Percentiles rank a stretch among this genome's conserved stretches.
Conservation (phyloP, 2,797 vertebrate genomes). For the Naso thynnoides region DNA sequence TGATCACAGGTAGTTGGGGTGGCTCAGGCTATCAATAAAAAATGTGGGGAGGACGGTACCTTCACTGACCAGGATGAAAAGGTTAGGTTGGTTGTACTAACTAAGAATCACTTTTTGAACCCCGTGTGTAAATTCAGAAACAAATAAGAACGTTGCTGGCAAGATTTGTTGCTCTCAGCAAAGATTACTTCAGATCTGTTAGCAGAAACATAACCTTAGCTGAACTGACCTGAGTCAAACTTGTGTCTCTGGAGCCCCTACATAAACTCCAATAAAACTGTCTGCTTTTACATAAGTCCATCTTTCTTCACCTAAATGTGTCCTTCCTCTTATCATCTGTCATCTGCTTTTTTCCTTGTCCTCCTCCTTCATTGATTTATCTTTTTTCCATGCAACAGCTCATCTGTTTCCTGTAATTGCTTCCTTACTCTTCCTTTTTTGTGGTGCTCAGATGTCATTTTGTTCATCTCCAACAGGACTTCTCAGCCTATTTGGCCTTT, state of each 20-base stretch:
- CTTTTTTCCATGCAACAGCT: conserved; percentile 8
- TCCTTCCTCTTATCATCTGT: conserved; percentile 11
- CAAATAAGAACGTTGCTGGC: not conserved
- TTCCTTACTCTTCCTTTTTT: not conserved
- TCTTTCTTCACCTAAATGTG: not conserved
- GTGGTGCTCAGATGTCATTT: not conserved
- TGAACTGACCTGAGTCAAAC: not conserved
- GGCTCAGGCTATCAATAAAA: conserved; percentile 98
- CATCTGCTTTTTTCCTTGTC: not conserved
- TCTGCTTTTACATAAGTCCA: not conserved
- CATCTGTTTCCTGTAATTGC: not conserved
- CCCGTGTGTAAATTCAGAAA: not conserved
- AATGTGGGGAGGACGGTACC: conserved; percentile 89
- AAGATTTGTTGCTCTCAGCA: not conserved
- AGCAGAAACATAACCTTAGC: not conserved
- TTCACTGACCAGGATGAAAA: conserved; percentile 98
- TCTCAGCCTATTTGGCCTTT: conserved; percentile 94
- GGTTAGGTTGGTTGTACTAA: conserved; percentile 41
- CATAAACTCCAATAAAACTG: not conserved
- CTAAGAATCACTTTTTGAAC: not conserved
- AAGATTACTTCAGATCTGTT: conserved; percentile 1
- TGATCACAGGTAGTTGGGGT: conserved; percentile 93
- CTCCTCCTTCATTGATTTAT: conserved; percentile 9
- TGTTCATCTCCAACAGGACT: conserved; percentile 85
- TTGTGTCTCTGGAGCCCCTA: not conserved